These are phyloP conservation scores for Stegana nigrithorax DNA, from an alignment of 2,888 invertebrate species.

Conservation along the genomic window DNA sequence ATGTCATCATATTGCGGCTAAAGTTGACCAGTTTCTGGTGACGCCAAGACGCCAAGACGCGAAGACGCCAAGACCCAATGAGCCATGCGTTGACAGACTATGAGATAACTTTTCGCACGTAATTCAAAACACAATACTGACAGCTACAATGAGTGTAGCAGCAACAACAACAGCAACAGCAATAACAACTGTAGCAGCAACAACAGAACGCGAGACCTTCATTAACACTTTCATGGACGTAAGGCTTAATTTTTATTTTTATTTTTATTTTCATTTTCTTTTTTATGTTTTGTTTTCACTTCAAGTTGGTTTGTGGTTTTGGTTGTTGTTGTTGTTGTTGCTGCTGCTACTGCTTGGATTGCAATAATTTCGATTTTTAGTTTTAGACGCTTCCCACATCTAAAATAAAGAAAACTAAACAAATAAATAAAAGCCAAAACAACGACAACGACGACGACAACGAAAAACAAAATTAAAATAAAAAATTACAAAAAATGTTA, in stretches of 20 bases:
- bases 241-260: background rate
- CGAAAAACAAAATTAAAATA: slow-evolving; percentile 32
- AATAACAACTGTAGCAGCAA: too few species aligned
- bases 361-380: slow-evolving; percentile 42
- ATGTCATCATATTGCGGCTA: slow-evolving; percentile 42
- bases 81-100: slow-evolving; percentile 24
- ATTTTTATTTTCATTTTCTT: slow-evolving; percentile 25
- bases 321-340: too few species aligned
- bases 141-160: too few species aligned
- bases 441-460: background rate
- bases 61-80: too few species aligned
- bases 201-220: slow-evolving; percentile 49
- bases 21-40: background rate
- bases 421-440: slow-evolving; percentile 32
- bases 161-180: slow-evolving; percentile 23
- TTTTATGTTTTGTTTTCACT: slow-evolving; percentile 8
- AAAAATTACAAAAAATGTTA: slow-evolving; percentile 9
- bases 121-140: slow-evolving; percentile 36
- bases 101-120: slow-evolving; percentile 51
- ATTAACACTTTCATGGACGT: slow-evolving; percentile 52
- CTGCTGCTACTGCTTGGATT: slow-evolving; percentile 23
- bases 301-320: background rate
- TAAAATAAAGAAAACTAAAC: slow-evolving; percentile 38
- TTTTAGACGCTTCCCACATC: slow-evolving; percentile 50
- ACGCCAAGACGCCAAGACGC: too few species aligned